phyloP scores from a whole-genome alignment of 35 echinoderm and acorn worm genomes.

The Diadema setosum region DNA sequence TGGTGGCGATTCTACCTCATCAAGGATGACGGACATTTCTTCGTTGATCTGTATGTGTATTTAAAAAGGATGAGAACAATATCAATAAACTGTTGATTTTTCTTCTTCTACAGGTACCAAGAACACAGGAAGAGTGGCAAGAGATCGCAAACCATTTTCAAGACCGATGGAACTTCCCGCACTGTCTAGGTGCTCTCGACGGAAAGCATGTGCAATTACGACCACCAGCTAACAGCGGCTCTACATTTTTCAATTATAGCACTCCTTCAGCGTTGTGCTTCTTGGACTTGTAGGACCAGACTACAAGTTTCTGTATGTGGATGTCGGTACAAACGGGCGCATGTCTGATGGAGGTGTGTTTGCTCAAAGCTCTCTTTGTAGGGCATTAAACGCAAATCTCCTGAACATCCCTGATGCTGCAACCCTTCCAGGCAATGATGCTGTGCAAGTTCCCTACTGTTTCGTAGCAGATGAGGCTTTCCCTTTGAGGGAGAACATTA shows the following conservation, averaged over 20 bases:
- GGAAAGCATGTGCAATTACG: constrained; percentile 52
- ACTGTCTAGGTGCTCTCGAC: constrained; percentile 76
- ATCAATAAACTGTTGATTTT: no score
- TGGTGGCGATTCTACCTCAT: no score
- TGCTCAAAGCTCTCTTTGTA: background rate
- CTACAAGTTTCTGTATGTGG: constrained; percentile 55
- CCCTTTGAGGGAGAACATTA: constrained; percentile 39
- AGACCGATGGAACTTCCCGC: constrained; percentile 48
- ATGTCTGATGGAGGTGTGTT: constrained; percentile 48
- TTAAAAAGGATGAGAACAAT: no score
- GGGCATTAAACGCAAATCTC: background rate
- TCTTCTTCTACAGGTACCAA: background rate
- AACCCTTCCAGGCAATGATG: background rate
- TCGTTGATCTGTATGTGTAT: no score
- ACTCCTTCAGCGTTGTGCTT: constrained; percentile 27
- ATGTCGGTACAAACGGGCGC: constrained; percentile 48
- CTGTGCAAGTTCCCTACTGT: constrained; percentile 1
- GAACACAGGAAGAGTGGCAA: background rate
- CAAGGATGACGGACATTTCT: no score
- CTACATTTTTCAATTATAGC: constrained; percentile 47
- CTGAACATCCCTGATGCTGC: background rate
- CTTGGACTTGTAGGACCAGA: constrained; percentile 34
- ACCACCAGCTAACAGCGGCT: constrained; percentile 36
- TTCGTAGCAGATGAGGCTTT: constrained; percentile 74
- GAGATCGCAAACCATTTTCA: constrained; percentile 6